Evolutionary conservation across 2,888 invertebrate species (phyloP), one percentile per base, ranked within the genome.

Genomic region (Drosophila sordidula): DNA sequence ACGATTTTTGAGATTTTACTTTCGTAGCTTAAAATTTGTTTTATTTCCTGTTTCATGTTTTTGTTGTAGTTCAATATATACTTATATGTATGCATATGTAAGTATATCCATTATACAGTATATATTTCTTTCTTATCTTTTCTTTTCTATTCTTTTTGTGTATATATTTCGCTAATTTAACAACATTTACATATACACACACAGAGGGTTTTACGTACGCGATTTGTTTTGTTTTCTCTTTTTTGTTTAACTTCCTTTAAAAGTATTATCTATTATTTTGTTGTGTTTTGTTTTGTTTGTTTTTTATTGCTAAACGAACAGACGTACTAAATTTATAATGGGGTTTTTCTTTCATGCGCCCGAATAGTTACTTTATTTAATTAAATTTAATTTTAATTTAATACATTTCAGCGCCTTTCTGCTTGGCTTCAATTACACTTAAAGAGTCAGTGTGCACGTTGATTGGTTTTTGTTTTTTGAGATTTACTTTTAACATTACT

Each of bases 11-110:
- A 87, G 87, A 89, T 90, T 90, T 87, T 87, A 75, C 67, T 75
- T 75, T 67, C 61, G 69, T 88, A 88, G 80, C 85, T 85, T 87
- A 87, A 87, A 89, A 89, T 89, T 84, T 84, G 89, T 89, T 87
- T 84, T 73, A 72, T 74, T 89, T 85, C 87, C 89, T 89, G 83
- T 88, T 87, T 85, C 81, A 84, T 87, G 80, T 69, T 82, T 82
- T 79, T 80, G 68, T 78, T 78, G 78, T 86, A 83, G 78, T 75
- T 78, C 59, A 68, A 86, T 79, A 87, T 62, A 84, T 67, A 67
- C 50, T 57, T 73, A 70, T 51, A 58, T 55, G 36, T 67, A 56
- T 69, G 50, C 49, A 61, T 57, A 62, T 61, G 29, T 38, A 54
- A 73, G 50, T 62, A 62, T 74, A 75, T 73, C 45, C 52, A 46